These are phyloP conservation scores for Austrolebias charrua DNA, from an alignment of 2,797 vertebrate species.

Conservation along the genomic window DNA sequence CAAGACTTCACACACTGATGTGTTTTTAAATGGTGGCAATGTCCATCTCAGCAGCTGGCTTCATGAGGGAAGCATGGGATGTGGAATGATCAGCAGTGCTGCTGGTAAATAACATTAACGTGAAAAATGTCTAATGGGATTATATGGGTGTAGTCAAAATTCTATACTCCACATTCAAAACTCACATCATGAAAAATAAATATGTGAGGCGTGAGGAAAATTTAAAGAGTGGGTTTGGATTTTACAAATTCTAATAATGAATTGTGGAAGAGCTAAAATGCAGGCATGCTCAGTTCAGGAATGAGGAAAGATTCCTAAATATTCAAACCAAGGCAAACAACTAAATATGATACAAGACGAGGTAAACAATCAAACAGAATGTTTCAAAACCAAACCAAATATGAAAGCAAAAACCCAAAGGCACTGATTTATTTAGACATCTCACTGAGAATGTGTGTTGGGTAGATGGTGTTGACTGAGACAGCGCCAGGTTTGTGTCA, in stretches of 20 bases:
- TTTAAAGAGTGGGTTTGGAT: no score
- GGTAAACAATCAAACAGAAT: no score
- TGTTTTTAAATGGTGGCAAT: conserved; percentile 5
- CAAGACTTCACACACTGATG: conserved; percentile 7
- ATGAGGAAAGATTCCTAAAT: no score
- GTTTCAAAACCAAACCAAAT: no score
- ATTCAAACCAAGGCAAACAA: no score
- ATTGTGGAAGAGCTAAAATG: no score
- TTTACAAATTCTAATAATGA: neutral
- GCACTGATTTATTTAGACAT: neutral
- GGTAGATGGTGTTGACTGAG: conserved; percentile 55
- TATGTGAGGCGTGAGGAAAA: neutral
- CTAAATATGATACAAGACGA: no score
- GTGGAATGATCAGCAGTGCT: conserved; percentile 4
- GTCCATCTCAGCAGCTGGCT: conserved; percentile 10
- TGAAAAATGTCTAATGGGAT: conserved; percentile 1
- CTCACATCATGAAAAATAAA: neutral
- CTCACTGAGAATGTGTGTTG: neutral
- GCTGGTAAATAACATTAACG: conserved; percentile 6
- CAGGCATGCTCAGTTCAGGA: no score
- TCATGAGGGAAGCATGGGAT: conserved; percentile 4
- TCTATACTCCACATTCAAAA: neutral
- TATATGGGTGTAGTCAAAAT: neutral
- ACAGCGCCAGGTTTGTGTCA: conserved; percentile 42
- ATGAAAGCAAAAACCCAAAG: no score